A percentile compares a stretch with the other conserved stretches of the same genome.
Conservation (phyloP, 2,888 invertebrate genomes). For the Bimastos eiseni region DNA sequence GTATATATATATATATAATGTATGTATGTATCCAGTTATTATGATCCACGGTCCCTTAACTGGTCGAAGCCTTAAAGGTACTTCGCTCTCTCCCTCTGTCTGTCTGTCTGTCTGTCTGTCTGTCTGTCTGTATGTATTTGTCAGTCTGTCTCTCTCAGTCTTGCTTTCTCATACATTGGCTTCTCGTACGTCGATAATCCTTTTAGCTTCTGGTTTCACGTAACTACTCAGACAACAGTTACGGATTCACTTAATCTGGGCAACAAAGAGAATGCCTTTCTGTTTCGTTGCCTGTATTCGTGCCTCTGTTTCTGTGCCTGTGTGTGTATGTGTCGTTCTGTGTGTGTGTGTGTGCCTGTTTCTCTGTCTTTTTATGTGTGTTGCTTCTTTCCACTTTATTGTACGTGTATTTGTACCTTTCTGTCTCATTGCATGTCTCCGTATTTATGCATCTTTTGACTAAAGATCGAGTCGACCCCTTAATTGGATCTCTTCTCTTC, state of each 20-base stretch:
- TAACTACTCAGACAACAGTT: not conserved
- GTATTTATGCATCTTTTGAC: not conserved
- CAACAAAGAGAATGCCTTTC: not conserved
- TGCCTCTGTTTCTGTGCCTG: not conserved
- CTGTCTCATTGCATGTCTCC: not conserved
- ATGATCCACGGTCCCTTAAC: not conserved
- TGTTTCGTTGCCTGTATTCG: not conserved
- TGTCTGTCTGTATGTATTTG: not conserved
- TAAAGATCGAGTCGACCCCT: no score
- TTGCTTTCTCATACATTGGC: not conserved
- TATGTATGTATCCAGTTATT: not conserved
- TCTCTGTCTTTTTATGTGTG: not conserved
- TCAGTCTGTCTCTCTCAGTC: not conserved
- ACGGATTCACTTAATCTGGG: not conserved
- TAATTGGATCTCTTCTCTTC: no score
- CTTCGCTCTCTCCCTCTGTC: not conserved
- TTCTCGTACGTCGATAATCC: constrained; percentile 13
- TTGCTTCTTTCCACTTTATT: not conserved
- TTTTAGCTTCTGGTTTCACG: constrained; percentile 4
- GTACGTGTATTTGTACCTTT: not conserved
- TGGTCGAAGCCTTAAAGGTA: not conserved
- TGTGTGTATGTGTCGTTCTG: not conserved
- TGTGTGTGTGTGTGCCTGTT: not conserved
- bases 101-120: not conserved
- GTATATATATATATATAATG: no score